Evolutionary conservation across 2,113 vertebrate species (phyloP).

Genomic region (Nothobranchius furzeri): DNA sequence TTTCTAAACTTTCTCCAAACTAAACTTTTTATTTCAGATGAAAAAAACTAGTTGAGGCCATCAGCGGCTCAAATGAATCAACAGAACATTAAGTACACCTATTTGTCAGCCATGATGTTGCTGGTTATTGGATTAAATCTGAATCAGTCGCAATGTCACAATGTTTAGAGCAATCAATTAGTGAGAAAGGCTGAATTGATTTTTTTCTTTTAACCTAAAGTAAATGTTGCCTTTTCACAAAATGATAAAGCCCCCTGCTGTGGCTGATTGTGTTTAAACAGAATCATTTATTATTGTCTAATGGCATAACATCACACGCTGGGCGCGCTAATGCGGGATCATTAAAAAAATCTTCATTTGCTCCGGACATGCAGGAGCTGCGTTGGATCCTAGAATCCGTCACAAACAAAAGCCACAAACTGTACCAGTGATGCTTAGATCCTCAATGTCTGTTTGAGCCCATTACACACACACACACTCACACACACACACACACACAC

Average conservation of each 20-base stretch:
- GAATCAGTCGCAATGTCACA: background rate
- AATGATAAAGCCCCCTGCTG: constrained; percentile 23
- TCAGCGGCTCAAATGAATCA: too few relatives aligned
- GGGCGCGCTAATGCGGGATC: constrained; percentile 34
- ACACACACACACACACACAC: constrained; percentile 12
- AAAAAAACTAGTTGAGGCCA: too few relatives aligned
- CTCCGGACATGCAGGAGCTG: constrained; percentile 20
- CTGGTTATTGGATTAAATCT: background rate
- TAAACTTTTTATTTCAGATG: too few relatives aligned
- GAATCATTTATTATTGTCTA: constrained; percentile 47
- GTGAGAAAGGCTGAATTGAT: constrained; percentile 5
- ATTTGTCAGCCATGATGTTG: too few relatives aligned
- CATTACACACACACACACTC: constrained; percentile 19
- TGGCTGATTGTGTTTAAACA: constrained; percentile 28
- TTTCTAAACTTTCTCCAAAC: too few relatives aligned
- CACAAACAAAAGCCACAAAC: background rate
- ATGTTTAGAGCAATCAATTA: constrained; percentile 16
- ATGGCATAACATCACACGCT: constrained; percentile 9
- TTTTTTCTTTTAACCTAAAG: background rate
- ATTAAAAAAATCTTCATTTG: constrained; percentile 42
- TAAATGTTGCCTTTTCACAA: constrained; percentile 1
- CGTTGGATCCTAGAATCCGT: constrained; percentile 16
- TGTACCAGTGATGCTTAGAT: constrained; percentile 45
- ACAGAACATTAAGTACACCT: too few relatives aligned
- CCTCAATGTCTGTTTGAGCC: background rate